phyloP scores from a whole-genome alignment of 2,888 invertebrate genomes.

The Phorcus lineatus region DNA sequence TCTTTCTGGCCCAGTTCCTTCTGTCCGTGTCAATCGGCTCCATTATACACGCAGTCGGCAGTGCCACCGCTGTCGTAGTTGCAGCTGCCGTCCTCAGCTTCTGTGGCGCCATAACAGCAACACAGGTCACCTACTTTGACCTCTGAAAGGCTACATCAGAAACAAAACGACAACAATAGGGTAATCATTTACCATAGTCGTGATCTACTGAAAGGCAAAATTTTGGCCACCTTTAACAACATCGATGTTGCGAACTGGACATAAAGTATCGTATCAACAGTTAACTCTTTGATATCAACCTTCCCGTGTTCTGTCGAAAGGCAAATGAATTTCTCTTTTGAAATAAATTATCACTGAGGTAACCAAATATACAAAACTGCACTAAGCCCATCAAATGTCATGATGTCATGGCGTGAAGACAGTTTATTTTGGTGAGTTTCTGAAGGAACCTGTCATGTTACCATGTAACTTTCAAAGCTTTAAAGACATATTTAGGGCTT shows the following conservation, averaged over 20 bases:
- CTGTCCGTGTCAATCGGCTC: conserved; percentile 80
- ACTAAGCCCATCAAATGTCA: no score
- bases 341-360: no score
- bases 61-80: conserved; percentile 91
- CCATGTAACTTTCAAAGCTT: no score
- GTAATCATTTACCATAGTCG: background rate
- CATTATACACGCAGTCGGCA: conserved; percentile 85
- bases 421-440: no score
- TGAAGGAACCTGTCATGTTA: no score
- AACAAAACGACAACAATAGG: background rate
- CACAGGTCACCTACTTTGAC: conserved; percentile 91
- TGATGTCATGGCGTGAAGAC: no score
- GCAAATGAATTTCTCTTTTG: no score
- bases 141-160: conserved; percentile 77
- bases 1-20: conserved; percentile 94
- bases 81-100: conserved; percentile 90
- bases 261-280: no score
- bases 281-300: background rate
- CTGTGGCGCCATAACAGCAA: conserved; percentile 89
- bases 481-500: no score
- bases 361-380: no score
- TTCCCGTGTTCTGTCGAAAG: background rate
- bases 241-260: background rate
- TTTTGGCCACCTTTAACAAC: background rate
- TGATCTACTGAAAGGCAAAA: background rate